Conservation (phyloP, 2,888 invertebrate species). For the Caenorhabditis sp. region DNA sequence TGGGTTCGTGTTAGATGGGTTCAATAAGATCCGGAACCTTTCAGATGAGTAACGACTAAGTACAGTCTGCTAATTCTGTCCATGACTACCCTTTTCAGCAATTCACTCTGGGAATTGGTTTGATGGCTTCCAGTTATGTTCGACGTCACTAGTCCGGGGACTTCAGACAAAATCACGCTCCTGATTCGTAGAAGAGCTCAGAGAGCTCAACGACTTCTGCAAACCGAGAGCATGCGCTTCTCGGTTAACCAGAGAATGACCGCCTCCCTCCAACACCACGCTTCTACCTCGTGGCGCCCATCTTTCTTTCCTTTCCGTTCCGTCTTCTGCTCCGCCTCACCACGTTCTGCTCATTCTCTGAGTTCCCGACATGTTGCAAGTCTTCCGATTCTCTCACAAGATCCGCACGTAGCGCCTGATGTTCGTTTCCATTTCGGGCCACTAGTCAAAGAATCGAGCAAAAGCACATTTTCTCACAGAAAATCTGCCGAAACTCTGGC, state of each 20-base stretch:
- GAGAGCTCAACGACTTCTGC: slow-evolving; percentile 7
- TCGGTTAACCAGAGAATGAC: no score
- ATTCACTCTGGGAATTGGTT: no score
- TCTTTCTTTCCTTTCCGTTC: slow-evolving; percentile 29
- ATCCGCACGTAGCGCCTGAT: slow-evolving; percentile 43
- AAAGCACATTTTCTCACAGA: slow-evolving; percentile 23
- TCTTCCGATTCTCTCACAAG: slow-evolving; percentile 15
- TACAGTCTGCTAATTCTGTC: no score
- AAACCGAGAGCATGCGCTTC: slow-evolving; percentile 2
- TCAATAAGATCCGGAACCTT: no score
- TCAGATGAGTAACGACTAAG: no score
- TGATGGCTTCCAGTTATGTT: no score
- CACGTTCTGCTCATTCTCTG: slow-evolving; percentile 34
- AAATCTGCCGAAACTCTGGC: neutral
- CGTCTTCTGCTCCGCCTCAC: neutral
- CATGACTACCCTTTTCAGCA: no score
- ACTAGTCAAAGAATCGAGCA: slow-evolving; percentile 13
- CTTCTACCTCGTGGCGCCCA: slow-evolving; percentile 4
- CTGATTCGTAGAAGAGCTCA: no score
- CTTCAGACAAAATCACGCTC: no score
- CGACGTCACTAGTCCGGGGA: no score
- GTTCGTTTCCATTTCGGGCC: slow-evolving; percentile 20
- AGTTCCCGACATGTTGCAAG: slow-evolving; percentile 19
- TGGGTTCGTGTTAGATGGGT: no score
- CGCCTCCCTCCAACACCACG: slow-evolving; percentile 17